Percentiles rank a stretch among this genome's conserved stretches.
Conservation (phyloP, 2,888 invertebrate species). For the Drosophila meridionalis region DNA sequence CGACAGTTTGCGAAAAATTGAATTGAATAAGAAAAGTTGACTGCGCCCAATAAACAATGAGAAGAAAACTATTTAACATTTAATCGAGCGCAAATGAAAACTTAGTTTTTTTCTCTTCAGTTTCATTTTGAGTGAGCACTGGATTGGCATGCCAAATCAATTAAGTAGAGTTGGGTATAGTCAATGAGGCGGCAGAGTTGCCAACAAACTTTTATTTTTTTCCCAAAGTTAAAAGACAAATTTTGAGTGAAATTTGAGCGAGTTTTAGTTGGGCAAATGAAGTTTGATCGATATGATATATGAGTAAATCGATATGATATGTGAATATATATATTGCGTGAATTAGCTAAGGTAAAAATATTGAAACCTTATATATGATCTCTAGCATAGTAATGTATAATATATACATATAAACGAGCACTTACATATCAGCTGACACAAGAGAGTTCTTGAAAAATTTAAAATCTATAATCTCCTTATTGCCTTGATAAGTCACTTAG, state of each 20-base stretch:
- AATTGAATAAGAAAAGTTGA: conserved; percentile 15
- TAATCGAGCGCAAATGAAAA: conserved; percentile 2
- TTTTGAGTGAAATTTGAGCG: not conserved
- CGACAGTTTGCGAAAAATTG: conserved; percentile 9
- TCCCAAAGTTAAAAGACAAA: too few relatives aligned
- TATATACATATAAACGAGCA: too few relatives aligned
- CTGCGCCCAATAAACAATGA: conserved; percentile 9
- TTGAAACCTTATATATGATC: too few relatives aligned
- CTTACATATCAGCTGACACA: too few relatives aligned
- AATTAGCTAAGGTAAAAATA: too few relatives aligned
- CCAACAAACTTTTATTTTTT: not conserved
- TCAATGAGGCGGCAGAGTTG: not conserved
- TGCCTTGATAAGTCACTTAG: too few relatives aligned
- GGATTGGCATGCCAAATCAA: not conserved
- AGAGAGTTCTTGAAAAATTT: too few relatives aligned
- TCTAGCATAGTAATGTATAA: too few relatives aligned
- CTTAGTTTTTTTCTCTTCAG: not conserved
- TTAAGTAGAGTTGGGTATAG: not conserved
- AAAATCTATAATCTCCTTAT: too few relatives aligned
- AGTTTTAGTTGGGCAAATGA: not conserved
- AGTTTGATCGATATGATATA: too few relatives aligned
- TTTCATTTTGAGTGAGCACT: not conserved
- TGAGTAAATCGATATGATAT: too few relatives aligned
- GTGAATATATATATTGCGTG: too few relatives aligned
- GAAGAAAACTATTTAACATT: conserved; percentile 18